Conservation (phyloP, 2,797 vertebrate species). For the Gallinago solitaria region DNA sequence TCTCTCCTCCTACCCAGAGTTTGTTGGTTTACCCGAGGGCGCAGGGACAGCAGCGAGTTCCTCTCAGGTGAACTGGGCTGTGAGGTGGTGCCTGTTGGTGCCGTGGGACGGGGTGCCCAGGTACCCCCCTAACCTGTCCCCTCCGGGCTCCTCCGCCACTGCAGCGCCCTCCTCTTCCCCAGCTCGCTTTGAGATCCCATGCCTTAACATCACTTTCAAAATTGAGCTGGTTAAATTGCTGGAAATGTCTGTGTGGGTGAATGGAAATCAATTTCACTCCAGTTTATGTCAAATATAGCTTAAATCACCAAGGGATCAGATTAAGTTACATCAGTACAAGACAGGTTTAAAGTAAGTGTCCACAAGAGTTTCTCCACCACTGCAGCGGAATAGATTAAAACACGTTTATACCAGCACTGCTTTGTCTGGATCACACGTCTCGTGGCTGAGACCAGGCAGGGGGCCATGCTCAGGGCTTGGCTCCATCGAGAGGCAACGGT, state of each 20-base stretch:
- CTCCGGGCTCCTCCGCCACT: not conserved
- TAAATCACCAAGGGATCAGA: not conserved
- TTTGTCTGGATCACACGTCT: fast-evolving
- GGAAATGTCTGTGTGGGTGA: not conserved
- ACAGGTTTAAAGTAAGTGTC: not conserved
- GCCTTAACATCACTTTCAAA: not conserved
- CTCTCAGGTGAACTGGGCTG: not conserved
- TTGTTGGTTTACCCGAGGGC: not conserved
- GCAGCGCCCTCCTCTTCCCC: not conserved
- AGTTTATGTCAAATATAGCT: not conserved
- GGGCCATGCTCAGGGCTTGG: not conserved
- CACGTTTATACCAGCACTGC: not conserved
- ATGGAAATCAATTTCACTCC: not conserved
- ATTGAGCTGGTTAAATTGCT: not conserved
- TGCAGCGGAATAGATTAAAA: not conserved
- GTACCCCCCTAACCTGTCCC: too few species aligned
- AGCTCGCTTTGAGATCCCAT: not conserved
- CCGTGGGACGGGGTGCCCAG: too few species aligned
- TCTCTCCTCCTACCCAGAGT: not conserved
- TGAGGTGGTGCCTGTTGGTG: not conserved
- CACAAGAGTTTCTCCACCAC: not conserved
- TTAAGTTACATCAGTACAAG: not conserved
- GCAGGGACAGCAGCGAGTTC: not conserved
- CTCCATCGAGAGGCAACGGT: fast-evolving
- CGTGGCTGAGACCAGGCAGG: fast-evolving